A percentile compares a stretch with the other conserved stretches of the same genome.
These are phyloP conservation scores for Zygaena filipendulae DNA, from an alignment of 2,888 invertebrate species.

Conservation along the genomic window DNA sequence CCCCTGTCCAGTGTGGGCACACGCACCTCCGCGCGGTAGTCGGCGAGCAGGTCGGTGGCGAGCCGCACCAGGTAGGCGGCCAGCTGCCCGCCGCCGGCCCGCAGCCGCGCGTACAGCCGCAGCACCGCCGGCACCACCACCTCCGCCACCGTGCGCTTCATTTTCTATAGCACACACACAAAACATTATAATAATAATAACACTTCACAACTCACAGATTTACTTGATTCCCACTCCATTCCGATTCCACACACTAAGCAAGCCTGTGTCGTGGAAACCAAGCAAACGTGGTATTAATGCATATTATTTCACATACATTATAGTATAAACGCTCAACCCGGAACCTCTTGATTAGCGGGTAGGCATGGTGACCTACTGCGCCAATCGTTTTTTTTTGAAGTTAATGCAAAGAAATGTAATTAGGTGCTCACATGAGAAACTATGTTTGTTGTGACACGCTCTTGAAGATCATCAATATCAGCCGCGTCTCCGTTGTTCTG, in stretches of 20 bases:
- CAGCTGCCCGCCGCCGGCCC: conserved; percentile 46
- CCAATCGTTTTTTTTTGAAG: too few species aligned
- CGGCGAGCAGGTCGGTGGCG: conserved; percentile 53
- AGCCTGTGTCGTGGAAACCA: too few species aligned
- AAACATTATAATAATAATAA: conserved; percentile 1
- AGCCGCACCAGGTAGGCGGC: conserved; percentile 53
- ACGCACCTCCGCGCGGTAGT: conserved; percentile 58
- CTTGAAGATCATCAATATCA: conserved; percentile 51
- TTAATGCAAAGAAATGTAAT: too few species aligned
- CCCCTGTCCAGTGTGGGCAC: conserved; percentile 47
- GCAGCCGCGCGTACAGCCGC: conserved; percentile 69
- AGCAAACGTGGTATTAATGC: too few species aligned
- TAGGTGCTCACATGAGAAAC: conserved; percentile 57
- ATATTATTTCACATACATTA: too few species aligned
- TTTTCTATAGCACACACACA: conserved; percentile 57
- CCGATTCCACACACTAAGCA: conserved; percentile 11
- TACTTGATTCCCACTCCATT: conserved; percentile 15
- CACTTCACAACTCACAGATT: too few species aligned
- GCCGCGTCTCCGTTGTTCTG: conserved; percentile 43
- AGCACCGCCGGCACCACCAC: conserved; percentile 74
- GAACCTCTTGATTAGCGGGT: too few species aligned
- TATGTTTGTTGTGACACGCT: conserved; percentile 50
- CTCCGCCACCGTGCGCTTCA: conserved; percentile 74
- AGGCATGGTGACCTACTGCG: too few species aligned
- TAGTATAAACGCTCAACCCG: too few species aligned